Evolutionary conservation across 2,113 vertebrate species (phyloP).

Genomic region (Ochotona curzoniae): DNA sequence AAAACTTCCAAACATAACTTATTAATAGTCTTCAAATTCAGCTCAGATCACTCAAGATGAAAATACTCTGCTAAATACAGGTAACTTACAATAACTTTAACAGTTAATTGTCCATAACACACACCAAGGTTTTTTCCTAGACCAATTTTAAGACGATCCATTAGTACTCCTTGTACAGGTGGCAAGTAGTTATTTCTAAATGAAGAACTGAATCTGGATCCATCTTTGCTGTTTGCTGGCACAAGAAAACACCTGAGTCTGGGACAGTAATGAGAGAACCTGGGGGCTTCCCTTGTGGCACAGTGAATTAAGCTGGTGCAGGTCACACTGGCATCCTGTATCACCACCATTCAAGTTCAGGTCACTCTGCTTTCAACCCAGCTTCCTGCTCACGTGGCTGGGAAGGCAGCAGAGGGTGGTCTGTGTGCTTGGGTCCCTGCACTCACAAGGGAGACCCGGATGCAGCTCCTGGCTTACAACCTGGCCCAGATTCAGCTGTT

Average conservation of each 20-base stretch:
- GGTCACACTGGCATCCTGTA: no score
- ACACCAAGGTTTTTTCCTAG: constrained; percentile 89
- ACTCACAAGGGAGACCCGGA: no score
- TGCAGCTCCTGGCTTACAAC: no score
- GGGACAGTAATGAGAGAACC: neutral
- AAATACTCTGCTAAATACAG: constrained; percentile 92
- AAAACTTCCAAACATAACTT: constrained; percentile 91
- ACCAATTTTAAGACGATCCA: constrained; percentile 88
- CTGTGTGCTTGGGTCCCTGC: no score
- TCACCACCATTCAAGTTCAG: no score
- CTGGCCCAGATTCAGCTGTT: no score
- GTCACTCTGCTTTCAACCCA: no score
- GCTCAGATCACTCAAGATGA: constrained; percentile 89
- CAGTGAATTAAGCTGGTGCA: no score
- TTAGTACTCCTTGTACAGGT: constrained; percentile 91
- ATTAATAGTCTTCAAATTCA: constrained; percentile 90
- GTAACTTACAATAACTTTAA: constrained; percentile 94
- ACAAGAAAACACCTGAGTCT: neutral
- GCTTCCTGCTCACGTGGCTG: no score
- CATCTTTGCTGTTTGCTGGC: neutral
- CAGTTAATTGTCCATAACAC: constrained; percentile 94
- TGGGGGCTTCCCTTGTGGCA: no score
- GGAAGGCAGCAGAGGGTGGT: no score
- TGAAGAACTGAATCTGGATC: constrained; percentile 6
- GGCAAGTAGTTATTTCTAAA: constrained; percentile 44